These are phyloP conservation scores for Drosophila histrio DNA, from an alignment of 2,888 invertebrate species.

Conservation along the genomic window DNA sequence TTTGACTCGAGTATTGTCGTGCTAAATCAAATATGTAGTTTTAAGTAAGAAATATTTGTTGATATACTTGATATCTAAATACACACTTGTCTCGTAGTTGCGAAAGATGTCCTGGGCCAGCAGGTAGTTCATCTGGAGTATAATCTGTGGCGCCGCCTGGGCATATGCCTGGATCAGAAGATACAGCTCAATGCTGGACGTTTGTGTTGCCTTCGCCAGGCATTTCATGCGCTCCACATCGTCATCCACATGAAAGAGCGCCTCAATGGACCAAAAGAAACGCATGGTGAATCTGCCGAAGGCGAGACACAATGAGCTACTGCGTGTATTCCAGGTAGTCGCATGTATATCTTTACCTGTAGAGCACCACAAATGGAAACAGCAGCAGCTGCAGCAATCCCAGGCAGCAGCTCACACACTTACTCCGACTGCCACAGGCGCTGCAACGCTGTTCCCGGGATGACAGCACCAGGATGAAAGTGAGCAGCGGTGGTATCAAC, in stretches of 20 bases:
- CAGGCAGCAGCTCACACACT: constrained; percentile 51
- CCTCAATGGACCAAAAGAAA: constrained; percentile 91
- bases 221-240: constrained; percentile 87
- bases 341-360: constrained; percentile 83
- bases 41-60: no score
- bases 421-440: constrained; percentile 82
- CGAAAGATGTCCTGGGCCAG: constrained; percentile 86
- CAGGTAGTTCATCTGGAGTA: constrained; percentile 88
- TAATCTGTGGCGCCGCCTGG: constrained; percentile 90
- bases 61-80: no score
- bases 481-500: constrained; percentile 86
- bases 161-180: constrained; percentile 91
- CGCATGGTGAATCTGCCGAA: constrained; percentile 87
- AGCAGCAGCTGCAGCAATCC: constrained; percentile 75
- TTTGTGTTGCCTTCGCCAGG: constrained; percentile 86
- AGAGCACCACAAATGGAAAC: constrained; percentile 86
- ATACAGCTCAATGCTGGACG: constrained; percentile 90
- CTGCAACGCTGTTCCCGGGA: constrained; percentile 86
- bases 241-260: constrained; percentile 86
- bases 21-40: no score
- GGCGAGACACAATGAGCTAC: neutral
- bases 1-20: no score
- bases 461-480: constrained; percentile 86
- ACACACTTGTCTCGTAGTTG: constrained; percentile 88
- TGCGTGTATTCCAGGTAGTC: neutral